phyloP scores from a whole-genome alignment of 2,888 invertebrate species.

The Euplexia lucipara region DNA sequence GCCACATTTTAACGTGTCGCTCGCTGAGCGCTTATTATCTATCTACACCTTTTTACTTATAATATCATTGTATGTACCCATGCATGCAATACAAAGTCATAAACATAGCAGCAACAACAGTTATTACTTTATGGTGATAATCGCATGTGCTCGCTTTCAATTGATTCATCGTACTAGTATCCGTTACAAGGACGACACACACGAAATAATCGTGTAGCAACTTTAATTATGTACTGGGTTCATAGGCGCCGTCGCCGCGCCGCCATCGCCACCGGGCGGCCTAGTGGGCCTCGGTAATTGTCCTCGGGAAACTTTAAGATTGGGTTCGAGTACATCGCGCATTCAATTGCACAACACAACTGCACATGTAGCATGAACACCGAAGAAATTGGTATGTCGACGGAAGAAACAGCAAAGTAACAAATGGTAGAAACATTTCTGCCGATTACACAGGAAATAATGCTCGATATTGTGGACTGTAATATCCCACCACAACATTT shows the following conservation, averaged over 20 bases:
- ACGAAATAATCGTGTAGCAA: conserved; percentile 70
- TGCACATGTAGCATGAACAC: too few relatives aligned
- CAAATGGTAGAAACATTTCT: too few relatives aligned
- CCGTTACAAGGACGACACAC: conserved; percentile 80
- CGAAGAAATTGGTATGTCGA: too few relatives aligned
- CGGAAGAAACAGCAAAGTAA: too few relatives aligned
- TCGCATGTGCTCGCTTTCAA: conserved; percentile 71
- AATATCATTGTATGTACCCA: too few relatives aligned
- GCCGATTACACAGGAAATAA: too few relatives aligned
- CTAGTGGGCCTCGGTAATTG: conserved; percentile 55
- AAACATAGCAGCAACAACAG: conserved; percentile 55
- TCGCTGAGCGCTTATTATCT: too few relatives aligned
- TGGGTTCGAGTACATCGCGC: conserved; percentile 23
- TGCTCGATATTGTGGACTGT: too few relatives aligned
- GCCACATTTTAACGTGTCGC: too few relatives aligned
- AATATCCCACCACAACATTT: too few relatives aligned
- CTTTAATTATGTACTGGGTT: conserved; percentile 63
- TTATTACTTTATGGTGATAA: conserved; percentile 73
- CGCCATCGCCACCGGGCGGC: conserved; percentile 20
- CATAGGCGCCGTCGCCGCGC: conserved; percentile 63
- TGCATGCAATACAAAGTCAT: conserved; percentile 23
- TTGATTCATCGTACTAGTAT: conserved; percentile 77
- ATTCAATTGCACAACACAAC: conserved; percentile 36
- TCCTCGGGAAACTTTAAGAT: conserved; percentile 43
- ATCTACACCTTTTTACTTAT: too few relatives aligned